Percentiles rank a stretch among this genome's conserved stretches.
Evolutionary conservation across 2,888 invertebrate species (phyloP).

Genomic region (Cosmia trapezina): DNA sequence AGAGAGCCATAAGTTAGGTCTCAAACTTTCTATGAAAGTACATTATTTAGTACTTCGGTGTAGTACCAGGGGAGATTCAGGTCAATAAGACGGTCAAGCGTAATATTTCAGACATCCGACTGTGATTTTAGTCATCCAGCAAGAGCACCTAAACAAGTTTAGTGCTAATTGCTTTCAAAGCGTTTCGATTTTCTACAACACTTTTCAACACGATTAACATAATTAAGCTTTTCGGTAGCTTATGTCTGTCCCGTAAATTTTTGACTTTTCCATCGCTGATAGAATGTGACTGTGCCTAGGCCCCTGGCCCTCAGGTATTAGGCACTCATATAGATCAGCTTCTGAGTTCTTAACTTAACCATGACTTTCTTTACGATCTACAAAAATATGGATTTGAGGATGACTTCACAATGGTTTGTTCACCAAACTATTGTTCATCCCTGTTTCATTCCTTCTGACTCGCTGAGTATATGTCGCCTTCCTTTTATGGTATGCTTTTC

Average conservation of each 20-base stretch:
- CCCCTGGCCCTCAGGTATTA: not conserved
- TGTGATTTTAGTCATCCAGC: not conserved
- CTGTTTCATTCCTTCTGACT: not conserved
- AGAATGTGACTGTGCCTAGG: not conserved
- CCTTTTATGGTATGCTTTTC: not conserved
- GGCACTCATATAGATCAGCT: not conserved
- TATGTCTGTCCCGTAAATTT: not conserved
- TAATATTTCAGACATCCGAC: not conserved
- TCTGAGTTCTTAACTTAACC: not conserved
- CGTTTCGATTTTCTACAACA: no score
- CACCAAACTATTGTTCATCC: not conserved
- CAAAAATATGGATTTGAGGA: not conserved
- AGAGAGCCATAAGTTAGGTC: slow-evolving; percentile 31
- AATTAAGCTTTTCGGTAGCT: not conserved
- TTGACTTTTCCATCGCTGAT: not conserved
- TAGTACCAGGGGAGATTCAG: slow-evolving; percentile 25
- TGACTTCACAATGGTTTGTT: not conserved
- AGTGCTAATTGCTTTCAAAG: not conserved
- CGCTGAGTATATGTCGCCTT: not conserved
- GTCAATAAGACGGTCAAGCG: not conserved
- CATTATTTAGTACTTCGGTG: slow-evolving; percentile 41
- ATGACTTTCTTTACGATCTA: not conserved
- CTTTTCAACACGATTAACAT: no score
- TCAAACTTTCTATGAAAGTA: slow-evolving; percentile 39
- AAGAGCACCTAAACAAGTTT: not conserved